phyloP scores from a whole-genome alignment of 2,797 vertebrate species.

The Cirrhinus molitorella region DNA sequence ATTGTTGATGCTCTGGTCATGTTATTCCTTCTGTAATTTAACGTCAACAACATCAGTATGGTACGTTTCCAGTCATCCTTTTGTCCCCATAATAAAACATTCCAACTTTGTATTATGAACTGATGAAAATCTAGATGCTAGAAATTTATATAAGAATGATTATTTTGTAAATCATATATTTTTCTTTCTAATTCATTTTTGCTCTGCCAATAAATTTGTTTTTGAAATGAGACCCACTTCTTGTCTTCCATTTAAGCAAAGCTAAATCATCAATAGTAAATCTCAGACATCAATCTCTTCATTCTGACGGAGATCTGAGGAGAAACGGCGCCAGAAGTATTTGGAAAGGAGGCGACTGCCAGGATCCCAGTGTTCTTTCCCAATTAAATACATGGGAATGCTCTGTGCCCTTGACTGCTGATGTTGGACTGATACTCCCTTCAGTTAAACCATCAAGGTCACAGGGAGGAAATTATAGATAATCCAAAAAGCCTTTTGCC shows the following conservation, averaged over 20 bases:
- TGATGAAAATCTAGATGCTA: neutral
- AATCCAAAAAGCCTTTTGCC: neutral
- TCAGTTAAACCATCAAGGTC: constrained; percentile 52
- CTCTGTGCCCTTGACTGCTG: constrained; percentile 76
- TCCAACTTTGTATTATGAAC: neutral
- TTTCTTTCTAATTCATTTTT: neutral
- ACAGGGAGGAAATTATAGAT: constrained; percentile 61
- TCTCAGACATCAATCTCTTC: neutral
- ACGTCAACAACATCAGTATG: neutral
- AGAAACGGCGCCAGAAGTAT: constrained; percentile 58
- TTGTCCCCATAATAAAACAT: neutral
- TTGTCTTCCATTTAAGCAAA: neutral
- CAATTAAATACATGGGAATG: constrained; percentile 82
- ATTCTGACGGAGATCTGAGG: constrained; percentile 4
- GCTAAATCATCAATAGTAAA: neutral
- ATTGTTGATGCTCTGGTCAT: neutral
- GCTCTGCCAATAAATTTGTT: constrained; percentile 40
- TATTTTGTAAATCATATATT: constrained; percentile 16
- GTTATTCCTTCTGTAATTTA: neutral
- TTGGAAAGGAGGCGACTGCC: constrained; percentile 68
- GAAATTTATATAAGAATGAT: neutral
- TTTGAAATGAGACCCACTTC: neutral
- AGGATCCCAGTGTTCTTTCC: constrained; percentile 85
- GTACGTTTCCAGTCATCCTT: neutral
- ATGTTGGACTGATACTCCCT: constrained; percentile 77